Evolutionary conservation across 2,797 vertebrate genomes (phyloP).

Genomic region (Hybognathus amarus): DNA sequence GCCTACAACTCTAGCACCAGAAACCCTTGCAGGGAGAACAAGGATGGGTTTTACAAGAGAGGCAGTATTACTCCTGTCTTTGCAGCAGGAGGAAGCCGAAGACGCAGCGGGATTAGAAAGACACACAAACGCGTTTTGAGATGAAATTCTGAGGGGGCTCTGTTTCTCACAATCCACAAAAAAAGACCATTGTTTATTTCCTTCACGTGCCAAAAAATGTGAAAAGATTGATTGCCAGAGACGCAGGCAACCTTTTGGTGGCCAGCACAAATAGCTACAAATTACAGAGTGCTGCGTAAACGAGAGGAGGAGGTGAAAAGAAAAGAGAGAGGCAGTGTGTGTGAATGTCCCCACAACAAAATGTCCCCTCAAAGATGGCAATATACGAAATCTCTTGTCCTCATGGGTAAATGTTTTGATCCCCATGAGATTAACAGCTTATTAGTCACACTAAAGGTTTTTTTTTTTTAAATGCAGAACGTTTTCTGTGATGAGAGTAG

Average conservation of each 20-base stretch:
- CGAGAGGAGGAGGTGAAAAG: conserved; percentile 35
- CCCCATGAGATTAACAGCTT: no score
- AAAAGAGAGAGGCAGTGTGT: not conserved
- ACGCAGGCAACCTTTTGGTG: conserved; percentile 41
- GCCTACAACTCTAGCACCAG: conserved; percentile 10
- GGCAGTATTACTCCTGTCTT: conserved; percentile 16
- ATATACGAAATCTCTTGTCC: no score
- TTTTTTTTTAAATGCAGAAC: no score
- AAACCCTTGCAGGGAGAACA: conserved; percentile 13
- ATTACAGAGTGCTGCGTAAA: conserved; percentile 53
- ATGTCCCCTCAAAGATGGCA: no score
- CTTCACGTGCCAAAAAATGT: conserved; percentile 42
- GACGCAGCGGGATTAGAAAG: conserved; percentile 33
- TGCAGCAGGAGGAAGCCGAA: conserved; percentile 11
- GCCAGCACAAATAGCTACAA: conserved; percentile 44
- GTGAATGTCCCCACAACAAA: not conserved
- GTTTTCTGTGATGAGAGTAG: no score
- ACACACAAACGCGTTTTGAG: conserved; percentile 17
- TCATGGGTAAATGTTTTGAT: no score
- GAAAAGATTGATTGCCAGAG: conserved; percentile 48
- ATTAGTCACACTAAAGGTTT: no score
- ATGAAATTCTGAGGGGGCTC: conserved; percentile 32
- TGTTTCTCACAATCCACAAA: conserved; percentile 12
- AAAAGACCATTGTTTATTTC: conserved; percentile 33
- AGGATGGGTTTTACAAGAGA: conserved; percentile 24